Conservation (phyloP, 2,797 vertebrate species). For the Rhinoraja longicauda region DNA sequence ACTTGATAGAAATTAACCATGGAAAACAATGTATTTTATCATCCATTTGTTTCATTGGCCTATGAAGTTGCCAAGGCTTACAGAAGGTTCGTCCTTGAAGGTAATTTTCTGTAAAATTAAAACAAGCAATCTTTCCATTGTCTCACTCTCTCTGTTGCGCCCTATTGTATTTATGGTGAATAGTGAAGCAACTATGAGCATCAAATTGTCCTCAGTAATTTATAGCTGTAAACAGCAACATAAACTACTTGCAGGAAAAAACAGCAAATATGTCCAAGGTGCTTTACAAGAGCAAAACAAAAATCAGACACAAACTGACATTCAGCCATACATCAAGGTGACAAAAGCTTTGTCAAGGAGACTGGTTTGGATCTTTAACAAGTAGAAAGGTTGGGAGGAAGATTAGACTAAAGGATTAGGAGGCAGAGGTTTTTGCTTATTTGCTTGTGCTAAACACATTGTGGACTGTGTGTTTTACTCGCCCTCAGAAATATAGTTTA, state of each 20-base stretch:
- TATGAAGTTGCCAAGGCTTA: too few species aligned
- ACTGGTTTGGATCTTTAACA: neutral
- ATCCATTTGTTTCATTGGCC: too few species aligned
- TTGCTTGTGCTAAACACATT: too few species aligned
- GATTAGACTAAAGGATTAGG: neutral
- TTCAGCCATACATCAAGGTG: neutral
- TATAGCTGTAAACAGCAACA: neutral
- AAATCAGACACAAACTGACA: neutral
- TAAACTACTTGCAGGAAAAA: neutral
- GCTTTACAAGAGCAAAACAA: neutral
- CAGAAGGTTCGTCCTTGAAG: too few species aligned
- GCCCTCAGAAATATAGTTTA: too few species aligned
- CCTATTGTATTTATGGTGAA: neutral
- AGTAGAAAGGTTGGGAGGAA: neutral
- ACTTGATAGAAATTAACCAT: too few species aligned
- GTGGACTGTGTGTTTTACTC: too few species aligned
- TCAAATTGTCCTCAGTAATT: neutral
- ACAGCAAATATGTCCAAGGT: neutral
- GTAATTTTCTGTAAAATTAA: too few species aligned
- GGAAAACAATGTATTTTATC: too few species aligned
- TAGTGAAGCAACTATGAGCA: neutral
- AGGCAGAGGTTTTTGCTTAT: too few species aligned
- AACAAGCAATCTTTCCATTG: too few species aligned
- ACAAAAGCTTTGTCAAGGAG: neutral
- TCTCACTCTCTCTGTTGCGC: too few species aligned